phyloP scores from a whole-genome alignment of 2,888 invertebrate genomes.

The Calameuta filiformis region DNA sequence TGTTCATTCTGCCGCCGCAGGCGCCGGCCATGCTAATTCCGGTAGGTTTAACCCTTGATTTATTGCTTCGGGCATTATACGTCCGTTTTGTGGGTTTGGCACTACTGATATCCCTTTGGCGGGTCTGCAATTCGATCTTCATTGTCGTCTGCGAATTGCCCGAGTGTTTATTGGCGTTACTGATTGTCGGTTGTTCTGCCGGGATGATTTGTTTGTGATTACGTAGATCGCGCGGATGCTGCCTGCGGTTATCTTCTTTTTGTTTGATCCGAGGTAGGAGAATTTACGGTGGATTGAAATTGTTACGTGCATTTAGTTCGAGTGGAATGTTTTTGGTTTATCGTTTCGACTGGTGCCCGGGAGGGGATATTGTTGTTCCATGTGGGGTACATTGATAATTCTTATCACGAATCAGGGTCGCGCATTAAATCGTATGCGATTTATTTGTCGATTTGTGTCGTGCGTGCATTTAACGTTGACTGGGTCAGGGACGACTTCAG shows the following conservation, averaged over 20 bases:
- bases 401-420: not conserved
- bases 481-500: not conserved
- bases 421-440: not conserved
- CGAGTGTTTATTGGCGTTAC: not conserved
- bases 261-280: no score
- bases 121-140: not conserved
- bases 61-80: not conserved
- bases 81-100: not conserved
- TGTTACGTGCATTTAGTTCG: not conserved
- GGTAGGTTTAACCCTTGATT: constrained; percentile 35
- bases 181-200: not conserved
- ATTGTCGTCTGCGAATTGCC: not conserved
- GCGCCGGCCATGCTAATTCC: constrained; percentile 40
- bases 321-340: not conserved
- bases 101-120: not conserved
- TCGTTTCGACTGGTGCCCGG: not conserved
- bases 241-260: not conserved
- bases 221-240: not conserved
- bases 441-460: not conserved
- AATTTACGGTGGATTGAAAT: not conserved
- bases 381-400: not conserved
- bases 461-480: not conserved
- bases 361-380: not conserved
- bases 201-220: not conserved
- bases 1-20: constrained; percentile 53